Evolutionary conservation across 2,113 vertebrate species (phyloP), one percentile per base, ranked within the genome.

Genomic region (Myiopsitta monachus): DNA sequence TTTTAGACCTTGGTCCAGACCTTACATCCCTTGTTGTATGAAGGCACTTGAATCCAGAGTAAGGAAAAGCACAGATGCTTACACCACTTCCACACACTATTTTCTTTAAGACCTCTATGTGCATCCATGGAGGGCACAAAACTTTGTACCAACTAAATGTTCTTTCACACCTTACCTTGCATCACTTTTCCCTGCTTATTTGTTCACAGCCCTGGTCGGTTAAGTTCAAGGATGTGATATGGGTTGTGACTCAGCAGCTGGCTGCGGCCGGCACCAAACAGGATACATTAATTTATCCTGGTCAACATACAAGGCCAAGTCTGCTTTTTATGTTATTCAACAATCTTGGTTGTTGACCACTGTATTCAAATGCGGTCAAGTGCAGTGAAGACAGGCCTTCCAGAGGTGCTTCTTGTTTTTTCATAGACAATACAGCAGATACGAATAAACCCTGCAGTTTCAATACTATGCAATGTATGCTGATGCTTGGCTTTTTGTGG

Each of bases 271-370:
- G 57, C 76, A 84, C 69, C 66, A 87, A 95, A 94, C 90, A 95
- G 95, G 88, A 92, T 88, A 62, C 44, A 30, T 62, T 84, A 27
- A 61, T 92, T 94, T 96, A 38, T 93, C 41, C 69, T 80, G 69
- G 44, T 82, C 77, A 79, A 38, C 44, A 84, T 61, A 66, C 83
- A 94, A 30, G 39, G 64, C 80, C 69, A 92, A 84, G 69, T 64
- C 13, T 83, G 46, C 33, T 79, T 90, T 88, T 87, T 92, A 88
- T 93, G 66, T 67, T n/a, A 16, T 15, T 70, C 78, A 68, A 63
- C 1, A 0, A 73, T 88, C 88, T 96, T 74, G 75, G 70, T 70
- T 81, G 21, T 23, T 81, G 86, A 81, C 68, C 57, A 84, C 27
- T 93, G 83, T 89, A 89, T 93, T 95, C 74, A 91, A 82, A 73